Percentiles rank a stretch among this genome's conserved stretches.
Evolutionary conservation across 1,140 invertebrate species (phyloP).

Genomic region (Zophobas morio): DNA sequence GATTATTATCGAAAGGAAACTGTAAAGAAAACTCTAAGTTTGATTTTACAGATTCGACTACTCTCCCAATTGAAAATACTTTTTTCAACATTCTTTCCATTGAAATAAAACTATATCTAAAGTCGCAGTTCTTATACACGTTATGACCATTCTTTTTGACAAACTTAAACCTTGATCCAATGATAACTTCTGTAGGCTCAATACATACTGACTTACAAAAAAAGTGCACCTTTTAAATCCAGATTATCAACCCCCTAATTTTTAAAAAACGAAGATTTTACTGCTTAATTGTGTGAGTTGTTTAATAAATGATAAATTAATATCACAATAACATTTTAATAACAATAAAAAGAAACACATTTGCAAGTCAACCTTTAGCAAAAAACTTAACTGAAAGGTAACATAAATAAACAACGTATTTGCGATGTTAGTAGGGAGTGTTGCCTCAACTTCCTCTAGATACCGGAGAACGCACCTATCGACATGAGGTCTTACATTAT

Average conservation of each 20-base stretch:
- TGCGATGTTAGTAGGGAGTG: background rate
- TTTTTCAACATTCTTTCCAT: too few relatives aligned
- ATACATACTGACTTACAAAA: background rate
- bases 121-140: too few relatives aligned
- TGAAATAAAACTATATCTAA: too few relatives aligned
- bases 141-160: too few relatives aligned
- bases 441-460: conserved; percentile 44
- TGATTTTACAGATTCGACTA: too few relatives aligned
- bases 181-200: too few relatives aligned
- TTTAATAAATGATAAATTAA: background rate
- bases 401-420: background rate
- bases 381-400: background rate
- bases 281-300: background rate
- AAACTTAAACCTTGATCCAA: too few relatives aligned
- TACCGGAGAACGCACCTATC: conserved; percentile 51
- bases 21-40: too few relatives aligned
- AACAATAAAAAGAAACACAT: background rate
- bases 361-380: background rate
- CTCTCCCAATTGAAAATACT: too few relatives aligned
- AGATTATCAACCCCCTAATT: background rate
- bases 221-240: conserved; percentile 1
- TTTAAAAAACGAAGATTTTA: conserved; percentile 1
- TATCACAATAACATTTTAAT: background rate
- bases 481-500: conserved; percentile 13
- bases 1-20: too few relatives aligned